phyloP scores from a whole-genome alignment of 1,140 invertebrate species.

The Wasmannia auropunctata region DNA sequence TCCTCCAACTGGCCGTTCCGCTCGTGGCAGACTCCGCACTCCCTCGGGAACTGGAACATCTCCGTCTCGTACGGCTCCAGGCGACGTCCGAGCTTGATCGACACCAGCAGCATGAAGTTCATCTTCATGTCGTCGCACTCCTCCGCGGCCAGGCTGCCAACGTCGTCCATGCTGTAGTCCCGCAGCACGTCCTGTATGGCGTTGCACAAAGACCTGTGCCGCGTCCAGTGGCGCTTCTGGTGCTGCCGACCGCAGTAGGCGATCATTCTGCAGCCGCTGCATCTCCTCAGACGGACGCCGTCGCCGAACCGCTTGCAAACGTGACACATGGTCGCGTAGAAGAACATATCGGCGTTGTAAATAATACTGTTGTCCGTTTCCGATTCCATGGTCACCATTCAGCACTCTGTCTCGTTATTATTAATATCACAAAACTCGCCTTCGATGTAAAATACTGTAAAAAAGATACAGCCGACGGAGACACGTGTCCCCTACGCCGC shows the following conservation, averaged over 20 bases:
- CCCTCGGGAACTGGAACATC: slow-evolving; percentile 77
- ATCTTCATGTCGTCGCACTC: slow-evolving; percentile 71
- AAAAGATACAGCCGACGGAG: too few relatives aligned
- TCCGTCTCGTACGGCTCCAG: slow-evolving; percentile 74
- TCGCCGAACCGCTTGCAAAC: slow-evolving; percentile 74
- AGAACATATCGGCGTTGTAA: slow-evolving; percentile 37
- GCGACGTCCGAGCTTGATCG: slow-evolving; percentile 66
- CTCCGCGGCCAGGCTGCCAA: slow-evolving; percentile 45
- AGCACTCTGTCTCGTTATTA: background rate
- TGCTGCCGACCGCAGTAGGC: slow-evolving; percentile 77
- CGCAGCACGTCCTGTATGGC: slow-evolving; percentile 62
- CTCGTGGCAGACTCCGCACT: slow-evolving; percentile 74
- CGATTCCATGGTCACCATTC: background rate
- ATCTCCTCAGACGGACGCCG: slow-evolving; percentile 72
- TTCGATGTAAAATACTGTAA: too few relatives aligned
- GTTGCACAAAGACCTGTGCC: slow-evolving; percentile 77
- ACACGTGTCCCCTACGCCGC: too few relatives aligned
- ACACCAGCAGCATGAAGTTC: slow-evolving; percentile 74
- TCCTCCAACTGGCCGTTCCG: slow-evolving; percentile 65
- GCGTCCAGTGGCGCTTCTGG: slow-evolving; percentile 79
- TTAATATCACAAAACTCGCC: background rate
- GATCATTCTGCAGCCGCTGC: slow-evolving; percentile 79
- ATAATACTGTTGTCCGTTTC: background rate
- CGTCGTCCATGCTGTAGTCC: slow-evolving; percentile 27
- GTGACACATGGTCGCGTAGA: slow-evolving; percentile 78